Evolutionary conservation across 2,888 invertebrate species (phyloP), one percentile per base, ranked within the genome.

Genomic region (Fabriciana adippe): DNA sequence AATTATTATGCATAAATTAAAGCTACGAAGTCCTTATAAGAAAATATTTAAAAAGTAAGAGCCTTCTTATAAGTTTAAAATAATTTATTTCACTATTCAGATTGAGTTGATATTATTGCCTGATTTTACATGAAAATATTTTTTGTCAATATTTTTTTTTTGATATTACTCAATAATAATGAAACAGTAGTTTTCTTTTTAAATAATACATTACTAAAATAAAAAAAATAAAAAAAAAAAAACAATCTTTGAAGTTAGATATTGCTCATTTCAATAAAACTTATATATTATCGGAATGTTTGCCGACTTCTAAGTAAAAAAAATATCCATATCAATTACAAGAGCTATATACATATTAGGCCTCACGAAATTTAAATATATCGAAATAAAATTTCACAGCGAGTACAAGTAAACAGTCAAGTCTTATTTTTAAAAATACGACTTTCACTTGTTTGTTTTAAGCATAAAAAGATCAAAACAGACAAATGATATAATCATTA

Each of bases 371-470:
- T 56, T 45, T 6, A 51, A 13, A 21, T 26, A 48, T 31, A 59
- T 26, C 18, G 1, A 47, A 16, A 41, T 41, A 4, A 64, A 48
- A 16, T 50, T 15, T 56, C n/a, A 13, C 35, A 51, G 15, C 8
- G 0, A 26, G 16, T 45, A 53, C 16, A 51, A 15, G n/a, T 16
- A 45, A 6, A 13, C 51, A 21, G 35, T 15, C 26, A 31, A 51
- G 11, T 57, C 21, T n/a, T 5, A 26, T 18, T 51, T 64, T 6
- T 26, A 55, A 59, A 35, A 26, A 50, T 5, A 26, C 4, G 5
- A 18, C 71, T 74, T 76, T 79, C 75, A 80, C 70, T 85, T 85
- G 78, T 80, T 75, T 74, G 81, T 85, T 85, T 85, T 80, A 84
- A 85, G 80, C 62, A 55, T 54, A 64, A 68, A 63, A 55, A 26